Conservation (phyloP, 2,888 invertebrate species). For the Enchytraeus crypticus region DNA sequence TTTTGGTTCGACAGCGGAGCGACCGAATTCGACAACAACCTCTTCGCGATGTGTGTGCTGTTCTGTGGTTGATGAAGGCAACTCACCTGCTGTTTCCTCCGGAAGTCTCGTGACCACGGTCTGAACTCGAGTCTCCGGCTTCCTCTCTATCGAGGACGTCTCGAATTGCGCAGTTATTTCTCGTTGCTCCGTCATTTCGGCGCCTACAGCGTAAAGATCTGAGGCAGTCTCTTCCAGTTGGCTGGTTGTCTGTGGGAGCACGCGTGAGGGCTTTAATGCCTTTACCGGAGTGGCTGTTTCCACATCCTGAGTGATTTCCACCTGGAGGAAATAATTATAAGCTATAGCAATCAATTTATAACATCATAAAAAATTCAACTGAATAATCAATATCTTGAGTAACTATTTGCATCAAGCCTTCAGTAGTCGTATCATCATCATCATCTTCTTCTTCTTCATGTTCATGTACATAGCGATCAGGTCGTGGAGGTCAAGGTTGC, state of each 20-base stretch:
- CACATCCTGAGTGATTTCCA: constrained; percentile 9
- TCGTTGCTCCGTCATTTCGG: constrained; percentile 13
- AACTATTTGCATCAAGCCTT: too few relatives aligned
- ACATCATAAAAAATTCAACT: too few relatives aligned
- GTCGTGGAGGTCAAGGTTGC: too few relatives aligned
- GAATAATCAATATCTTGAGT: too few relatives aligned
- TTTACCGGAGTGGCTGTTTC: constrained; percentile 4
- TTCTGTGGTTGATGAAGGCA: constrained; percentile 9
- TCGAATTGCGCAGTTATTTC: constrained; percentile 13
- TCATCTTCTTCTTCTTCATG: too few relatives aligned
- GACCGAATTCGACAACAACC: constrained; percentile 9
- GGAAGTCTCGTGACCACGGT: not conserved
- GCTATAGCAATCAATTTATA: too few relatives aligned
- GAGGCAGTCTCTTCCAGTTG: constrained; percentile 11
- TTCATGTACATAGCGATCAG: too few relatives aligned
- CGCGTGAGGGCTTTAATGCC: constrained; percentile 12
- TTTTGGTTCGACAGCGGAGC: constrained; percentile 6
- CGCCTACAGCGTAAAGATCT: constrained; percentile 8
- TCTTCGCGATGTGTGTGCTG: constrained; percentile 9
- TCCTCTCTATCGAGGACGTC: constrained; percentile 17
- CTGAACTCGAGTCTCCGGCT: constrained; percentile 9
- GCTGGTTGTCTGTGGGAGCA: constrained; percentile 11
- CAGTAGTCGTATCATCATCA: too few relatives aligned
- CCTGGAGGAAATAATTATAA: too few relatives aligned
- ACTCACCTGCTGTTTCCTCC: not conserved